Evolutionary conservation across 2,113 vertebrate species (phyloP), one percentile per base, ranked within the genome.

Genomic region (Gymnobelideus leadbeateri): DNA sequence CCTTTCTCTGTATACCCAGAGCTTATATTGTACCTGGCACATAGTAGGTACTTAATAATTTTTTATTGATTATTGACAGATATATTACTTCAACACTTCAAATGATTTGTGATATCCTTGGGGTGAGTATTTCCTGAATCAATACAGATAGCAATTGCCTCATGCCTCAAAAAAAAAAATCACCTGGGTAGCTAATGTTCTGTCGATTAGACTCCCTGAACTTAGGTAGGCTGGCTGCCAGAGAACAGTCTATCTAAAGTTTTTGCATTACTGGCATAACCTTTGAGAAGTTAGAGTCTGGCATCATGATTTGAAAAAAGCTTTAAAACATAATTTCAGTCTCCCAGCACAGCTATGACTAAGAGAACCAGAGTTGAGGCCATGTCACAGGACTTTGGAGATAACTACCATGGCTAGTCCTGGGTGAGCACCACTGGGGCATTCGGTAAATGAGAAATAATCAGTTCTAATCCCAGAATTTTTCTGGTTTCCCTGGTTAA

Each of bases 271-370:
- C 19, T 84, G 37, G 68, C n/a, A 84, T 84, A 84, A 26, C 26
- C n/a, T 93, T 94, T 96, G 84, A 84, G 90, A 55, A 91, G 50
- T 46, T 53, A 84, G 26, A 51, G 14, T 94, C 84, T 23, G 16
- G 0, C n/a, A 84, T 43, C 16, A 21, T 43, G 68, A 43, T 84
- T 43, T 84, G 19, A 43, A 84, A 84, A 84, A 43, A 43, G 68
- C 19, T 84, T 43, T 43, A 43, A n/a, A 84, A 77, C 43, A 84
- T 84, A 84, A 77, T 24, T 43, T 21, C 61, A 43, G 7, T n/a
- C 16, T 0, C 68, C 43, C n/a, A 23, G 2, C 19, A 43, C 19
- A 84, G 68, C 68, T 43, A n/a, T 14, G 61, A 7, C 4, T 19
- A n/a, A 84, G 68, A 19, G n/a, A n/a, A 43, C 16, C 7, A 1